These are phyloP conservation scores for Gallinago solitaria DNA, from an alignment of 2,797 vertebrate species.

Conservation along the genomic window DNA sequence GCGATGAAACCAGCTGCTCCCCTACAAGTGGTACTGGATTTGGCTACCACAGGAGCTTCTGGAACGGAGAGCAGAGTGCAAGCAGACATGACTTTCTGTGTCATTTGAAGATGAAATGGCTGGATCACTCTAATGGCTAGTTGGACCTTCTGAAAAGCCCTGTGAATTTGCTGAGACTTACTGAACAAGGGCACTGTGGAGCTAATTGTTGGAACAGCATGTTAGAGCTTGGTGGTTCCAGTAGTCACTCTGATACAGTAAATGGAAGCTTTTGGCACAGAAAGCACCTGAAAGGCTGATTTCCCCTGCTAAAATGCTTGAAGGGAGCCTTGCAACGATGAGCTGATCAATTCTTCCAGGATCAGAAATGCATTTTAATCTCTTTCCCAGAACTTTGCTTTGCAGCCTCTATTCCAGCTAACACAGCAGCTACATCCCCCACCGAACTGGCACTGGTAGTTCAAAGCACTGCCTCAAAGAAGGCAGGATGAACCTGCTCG, in stretches of 20 bases:
- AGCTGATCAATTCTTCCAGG: constrained; percentile 61
- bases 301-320: constrained; percentile 37
- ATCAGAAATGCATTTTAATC: constrained; percentile 60
- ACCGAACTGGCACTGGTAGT: constrained; percentile 26
- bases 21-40: neutral
- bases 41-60: neutral
- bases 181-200: constrained; percentile 2
- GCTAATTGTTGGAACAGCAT: constrained; percentile 38
- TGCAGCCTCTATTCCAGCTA: constrained; percentile 60
- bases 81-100: neutral
- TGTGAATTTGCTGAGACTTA: neutral
- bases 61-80: neutral
- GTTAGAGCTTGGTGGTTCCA: neutral
- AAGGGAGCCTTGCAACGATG: constrained; percentile 48
- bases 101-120: constrained; percentile 10
- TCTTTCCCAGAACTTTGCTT: constrained; percentile 59
- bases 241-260: constrained; percentile 21
- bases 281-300: constrained; percentile 57
- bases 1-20: neutral
- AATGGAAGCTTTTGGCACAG: constrained; percentile 60
- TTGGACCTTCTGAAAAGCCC: constrained; percentile 35
- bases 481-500: constrained; percentile 30
- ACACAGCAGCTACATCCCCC: neutral
- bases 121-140: neutral
- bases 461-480: constrained; percentile 31